Conservation (phyloP, 1,140 invertebrate genomes). For the Megathymus violae region DNA sequence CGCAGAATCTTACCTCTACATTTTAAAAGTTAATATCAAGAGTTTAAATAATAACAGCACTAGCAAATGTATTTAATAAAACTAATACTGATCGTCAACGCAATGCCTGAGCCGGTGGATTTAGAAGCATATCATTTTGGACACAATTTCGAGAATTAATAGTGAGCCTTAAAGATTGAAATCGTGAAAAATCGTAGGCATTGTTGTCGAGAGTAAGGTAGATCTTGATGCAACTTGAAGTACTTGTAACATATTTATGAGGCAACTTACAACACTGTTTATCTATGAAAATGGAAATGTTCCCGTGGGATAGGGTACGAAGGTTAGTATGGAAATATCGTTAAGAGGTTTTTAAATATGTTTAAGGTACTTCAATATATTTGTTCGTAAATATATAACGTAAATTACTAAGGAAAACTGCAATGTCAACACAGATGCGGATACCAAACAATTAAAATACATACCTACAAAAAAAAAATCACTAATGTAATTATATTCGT, state of each 20-base stretch:
- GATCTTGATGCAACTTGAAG: not conserved
- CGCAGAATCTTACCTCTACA: slow-evolving; percentile 54
- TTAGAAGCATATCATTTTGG: not conserved
- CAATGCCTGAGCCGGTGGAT: too few relatives aligned
- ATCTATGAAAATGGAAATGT: not conserved
- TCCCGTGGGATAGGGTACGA: not conserved
- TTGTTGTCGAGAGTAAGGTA: not conserved
- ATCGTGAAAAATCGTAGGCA: not conserved
- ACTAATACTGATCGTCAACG: too few relatives aligned
- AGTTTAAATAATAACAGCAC: too few relatives aligned
- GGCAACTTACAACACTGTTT: not conserved
- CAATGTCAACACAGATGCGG: too few relatives aligned
- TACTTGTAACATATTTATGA: not conserved
- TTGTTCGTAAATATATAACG: too few relatives aligned
- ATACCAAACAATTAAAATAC: too few relatives aligned
- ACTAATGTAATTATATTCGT: too few relatives aligned
- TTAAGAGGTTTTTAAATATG: not conserved
- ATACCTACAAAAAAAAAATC: too few relatives aligned
- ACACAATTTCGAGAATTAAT: not conserved
- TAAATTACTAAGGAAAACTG: too few relatives aligned
- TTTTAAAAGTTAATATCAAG: too few relatives aligned
- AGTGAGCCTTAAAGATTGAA: not conserved
- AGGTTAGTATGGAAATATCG: not conserved
- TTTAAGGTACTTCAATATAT: not conserved
- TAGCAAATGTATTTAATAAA: too few relatives aligned